Percentiles rank a stretch among this genome's conserved stretches.
These are phyloP conservation scores for Ceyx cyanopectus DNA, from an alignment of 2,113 vertebrate genomes.

Conservation along the genomic window DNA sequence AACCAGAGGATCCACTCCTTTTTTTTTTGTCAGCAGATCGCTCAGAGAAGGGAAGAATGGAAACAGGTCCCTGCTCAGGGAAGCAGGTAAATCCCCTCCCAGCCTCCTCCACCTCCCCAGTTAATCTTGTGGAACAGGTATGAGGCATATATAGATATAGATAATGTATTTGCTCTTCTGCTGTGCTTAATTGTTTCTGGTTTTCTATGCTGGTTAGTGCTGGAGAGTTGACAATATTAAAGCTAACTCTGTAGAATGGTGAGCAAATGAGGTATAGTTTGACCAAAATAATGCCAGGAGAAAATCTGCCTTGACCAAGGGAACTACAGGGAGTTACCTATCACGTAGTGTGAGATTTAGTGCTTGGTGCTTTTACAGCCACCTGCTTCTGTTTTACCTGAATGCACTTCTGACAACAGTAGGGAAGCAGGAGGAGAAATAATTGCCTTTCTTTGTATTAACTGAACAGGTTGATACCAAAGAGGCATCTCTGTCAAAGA, in stretches of 20 bases:
- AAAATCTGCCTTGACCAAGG: background rate
- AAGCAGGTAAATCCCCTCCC: too few relatives aligned
- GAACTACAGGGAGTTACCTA: background rate
- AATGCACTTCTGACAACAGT: background rate
- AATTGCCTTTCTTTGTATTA: background rate
- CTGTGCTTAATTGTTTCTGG: background rate
- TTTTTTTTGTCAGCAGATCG: too few relatives aligned
- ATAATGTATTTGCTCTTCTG: background rate
- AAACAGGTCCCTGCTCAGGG: too few relatives aligned
- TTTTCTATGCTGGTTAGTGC: background rate
- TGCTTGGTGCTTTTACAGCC: background rate
- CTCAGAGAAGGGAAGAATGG: too few relatives aligned
- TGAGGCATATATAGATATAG: too few relatives aligned
- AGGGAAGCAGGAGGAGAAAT: background rate
- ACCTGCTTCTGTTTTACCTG: background rate
- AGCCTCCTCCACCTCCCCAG: too few relatives aligned
- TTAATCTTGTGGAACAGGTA: too few relatives aligned
- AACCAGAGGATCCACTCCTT: too few relatives aligned
- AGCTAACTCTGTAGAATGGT: background rate
- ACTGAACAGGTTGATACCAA: background rate
- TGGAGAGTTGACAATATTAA: background rate
- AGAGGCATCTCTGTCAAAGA: background rate
- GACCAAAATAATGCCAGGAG: background rate
- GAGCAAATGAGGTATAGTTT: background rate
- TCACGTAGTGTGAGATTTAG: background rate